These are phyloP conservation scores for Drosophila infuscata DNA, from an alignment of 2,888 invertebrate genomes.

Conservation along the genomic window DNA sequence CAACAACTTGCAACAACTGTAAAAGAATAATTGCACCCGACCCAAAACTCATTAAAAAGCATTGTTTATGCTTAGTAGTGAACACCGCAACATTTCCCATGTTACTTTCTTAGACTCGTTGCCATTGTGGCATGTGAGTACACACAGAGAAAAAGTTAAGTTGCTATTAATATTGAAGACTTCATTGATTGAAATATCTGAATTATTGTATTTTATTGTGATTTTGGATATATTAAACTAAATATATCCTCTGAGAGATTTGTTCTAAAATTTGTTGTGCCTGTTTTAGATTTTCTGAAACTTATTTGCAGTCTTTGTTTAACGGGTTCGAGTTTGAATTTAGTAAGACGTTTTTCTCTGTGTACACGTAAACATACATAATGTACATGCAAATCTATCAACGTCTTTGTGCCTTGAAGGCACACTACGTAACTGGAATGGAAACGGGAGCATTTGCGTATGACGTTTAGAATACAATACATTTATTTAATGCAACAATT, in stretches of 20 bases:
- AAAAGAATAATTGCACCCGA: constrained; percentile 61
- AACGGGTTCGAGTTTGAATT: background rate
- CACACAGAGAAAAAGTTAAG: background rate
- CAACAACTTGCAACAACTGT: constrained; percentile 41
- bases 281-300: background rate
- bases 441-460: constrained; percentile 15
- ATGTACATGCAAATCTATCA: constrained; percentile 71
- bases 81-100: constrained; percentile 50
- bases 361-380: background rate
- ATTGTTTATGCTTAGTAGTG: constrained; percentile 29
- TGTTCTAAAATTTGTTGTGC: background rate
- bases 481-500: constrained; percentile 78
- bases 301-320: too few relatives aligned
- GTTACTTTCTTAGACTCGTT: constrained; percentile 32
- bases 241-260: background rate
- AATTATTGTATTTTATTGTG: background rate
- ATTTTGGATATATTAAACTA: background rate
- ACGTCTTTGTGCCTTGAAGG: constrained; percentile 61
- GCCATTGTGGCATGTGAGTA: constrained; percentile 23
- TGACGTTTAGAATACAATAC: constrained; percentile 52
- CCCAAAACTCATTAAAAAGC: constrained; percentile 74
- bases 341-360: background rate
- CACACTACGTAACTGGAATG: constrained; percentile 19
- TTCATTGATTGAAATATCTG: background rate
- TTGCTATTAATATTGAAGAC: background rate